These are phyloP conservation scores for Charina bottae DNA, from an alignment of 2,113 vertebrate genomes.

Conservation along the genomic window DNA sequence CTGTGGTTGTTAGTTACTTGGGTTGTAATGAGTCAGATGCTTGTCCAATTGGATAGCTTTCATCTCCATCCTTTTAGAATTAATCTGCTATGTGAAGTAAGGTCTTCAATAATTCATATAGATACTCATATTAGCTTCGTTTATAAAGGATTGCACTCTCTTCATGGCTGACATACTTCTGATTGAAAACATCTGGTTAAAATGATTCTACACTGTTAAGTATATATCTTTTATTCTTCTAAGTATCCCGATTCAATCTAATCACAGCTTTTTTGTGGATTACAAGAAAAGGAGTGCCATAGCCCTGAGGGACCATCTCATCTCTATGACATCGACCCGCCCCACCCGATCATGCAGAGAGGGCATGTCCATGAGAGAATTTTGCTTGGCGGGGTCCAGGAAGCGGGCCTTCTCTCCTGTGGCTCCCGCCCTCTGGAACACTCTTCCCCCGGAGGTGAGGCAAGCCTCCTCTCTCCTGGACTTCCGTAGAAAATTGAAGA, in stretches of 20 bases:
- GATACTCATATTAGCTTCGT: constrained; percentile 11
- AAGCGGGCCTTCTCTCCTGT: no score
- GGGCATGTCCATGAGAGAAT: no score
- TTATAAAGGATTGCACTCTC: background rate
- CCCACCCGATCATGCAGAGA: no score
- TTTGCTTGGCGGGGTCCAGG: no score
- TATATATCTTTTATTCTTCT: accelerated
- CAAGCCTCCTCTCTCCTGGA: no score
- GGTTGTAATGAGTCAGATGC: constrained; percentile 24
- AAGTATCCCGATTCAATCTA: background rate
- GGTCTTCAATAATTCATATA: background rate
- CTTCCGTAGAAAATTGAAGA: no score
- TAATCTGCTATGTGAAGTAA: background rate
- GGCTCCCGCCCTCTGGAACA: no score
- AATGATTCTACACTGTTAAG: constrained; percentile 20
- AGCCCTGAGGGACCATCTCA: no score
- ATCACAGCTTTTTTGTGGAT: background rate
- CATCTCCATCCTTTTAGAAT: background rate
- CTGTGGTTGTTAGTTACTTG: constrained; percentile 5
- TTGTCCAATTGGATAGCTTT: background rate
- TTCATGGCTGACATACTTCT: background rate
- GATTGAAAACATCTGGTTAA: constrained; percentile 14
- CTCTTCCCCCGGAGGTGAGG: no score
- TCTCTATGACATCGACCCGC: no score
- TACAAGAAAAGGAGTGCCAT: background rate